Conservation (phyloP, 2,113 vertebrate genomes). For the Halichoeres trimaculatus region DNA sequence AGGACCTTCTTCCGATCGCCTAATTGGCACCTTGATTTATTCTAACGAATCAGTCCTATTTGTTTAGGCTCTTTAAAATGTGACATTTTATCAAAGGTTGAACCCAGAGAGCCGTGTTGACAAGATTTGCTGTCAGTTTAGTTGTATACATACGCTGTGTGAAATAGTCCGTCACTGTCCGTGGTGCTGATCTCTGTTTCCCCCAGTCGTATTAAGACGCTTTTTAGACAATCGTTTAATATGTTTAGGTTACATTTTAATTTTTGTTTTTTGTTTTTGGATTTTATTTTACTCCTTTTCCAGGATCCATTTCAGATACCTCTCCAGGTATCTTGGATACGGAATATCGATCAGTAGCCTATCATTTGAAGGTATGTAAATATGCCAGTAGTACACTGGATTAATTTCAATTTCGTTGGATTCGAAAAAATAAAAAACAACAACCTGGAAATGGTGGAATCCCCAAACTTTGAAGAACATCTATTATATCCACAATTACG, state of each 20-base stretch:
- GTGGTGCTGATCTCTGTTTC: constrained; percentile 50
- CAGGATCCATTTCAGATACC: constrained; percentile 21
- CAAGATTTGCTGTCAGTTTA: background rate
- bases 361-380: constrained; percentile 1
- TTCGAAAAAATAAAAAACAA: background rate
- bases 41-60: no score
- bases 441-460: background rate
- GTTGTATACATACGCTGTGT: background rate
- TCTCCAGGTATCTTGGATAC: background rate
- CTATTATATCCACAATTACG: no score
- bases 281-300: background rate
- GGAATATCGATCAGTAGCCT: background rate
- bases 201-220: background rate
- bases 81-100: background rate
- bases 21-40: no score
- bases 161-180: constrained; percentile 43
- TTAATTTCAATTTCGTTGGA: background rate
- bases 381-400: constrained; percentile 18
- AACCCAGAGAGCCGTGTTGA: background rate
- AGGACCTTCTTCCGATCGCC: no score
- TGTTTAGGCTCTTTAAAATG: no score
- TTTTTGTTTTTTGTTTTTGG: no score
- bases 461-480: no score
- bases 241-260: no score
- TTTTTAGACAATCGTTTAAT: constrained; percentile 1